Percentiles rank a stretch among this genome's conserved stretches.
phyloP scores from a whole-genome alignment of 2,888 invertebrate species.

The Troilus luridus region DNA sequence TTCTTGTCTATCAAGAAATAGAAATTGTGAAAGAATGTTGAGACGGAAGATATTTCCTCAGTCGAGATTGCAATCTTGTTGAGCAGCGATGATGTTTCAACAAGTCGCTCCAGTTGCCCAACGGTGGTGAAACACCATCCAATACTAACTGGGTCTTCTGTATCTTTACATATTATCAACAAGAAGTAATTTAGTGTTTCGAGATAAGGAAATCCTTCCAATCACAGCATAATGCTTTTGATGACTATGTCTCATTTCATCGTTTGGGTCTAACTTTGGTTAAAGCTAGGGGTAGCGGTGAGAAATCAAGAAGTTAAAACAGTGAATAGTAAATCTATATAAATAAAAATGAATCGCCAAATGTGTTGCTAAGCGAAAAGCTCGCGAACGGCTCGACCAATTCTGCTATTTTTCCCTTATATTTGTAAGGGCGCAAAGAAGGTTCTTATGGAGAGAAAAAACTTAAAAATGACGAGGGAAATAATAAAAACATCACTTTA shows the following conservation, averaged over 20 bases:
- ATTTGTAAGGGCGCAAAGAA: no score
- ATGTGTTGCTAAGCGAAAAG: no score
- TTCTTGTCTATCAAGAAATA: background rate
- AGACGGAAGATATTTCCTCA: background rate
- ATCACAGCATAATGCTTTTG: background rate
- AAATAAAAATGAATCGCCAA: no score
- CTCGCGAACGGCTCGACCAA: no score
- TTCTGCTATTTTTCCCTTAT: no score
- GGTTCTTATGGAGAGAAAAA: no score
- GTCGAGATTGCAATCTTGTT: background rate
- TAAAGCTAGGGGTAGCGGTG: no score
- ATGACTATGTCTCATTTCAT: background rate
- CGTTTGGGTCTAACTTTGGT: no score
- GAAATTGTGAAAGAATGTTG: background rate
- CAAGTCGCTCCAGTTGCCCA: background rate
- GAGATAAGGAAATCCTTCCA: background rate
- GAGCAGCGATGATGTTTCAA: background rate
- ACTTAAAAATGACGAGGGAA: no score
- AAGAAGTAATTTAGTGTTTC: background rate
- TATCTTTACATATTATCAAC: background rate
- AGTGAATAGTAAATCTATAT: no score
- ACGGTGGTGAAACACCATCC: background rate
- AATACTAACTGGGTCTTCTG: background rate
- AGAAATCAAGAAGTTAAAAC: no score
- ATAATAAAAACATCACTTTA: no score